A percentile compares a stretch with the other conserved stretches of the same genome.
Conservation (phyloP, 2,888 invertebrate species). For the Tanypteryx hageni region DNA sequence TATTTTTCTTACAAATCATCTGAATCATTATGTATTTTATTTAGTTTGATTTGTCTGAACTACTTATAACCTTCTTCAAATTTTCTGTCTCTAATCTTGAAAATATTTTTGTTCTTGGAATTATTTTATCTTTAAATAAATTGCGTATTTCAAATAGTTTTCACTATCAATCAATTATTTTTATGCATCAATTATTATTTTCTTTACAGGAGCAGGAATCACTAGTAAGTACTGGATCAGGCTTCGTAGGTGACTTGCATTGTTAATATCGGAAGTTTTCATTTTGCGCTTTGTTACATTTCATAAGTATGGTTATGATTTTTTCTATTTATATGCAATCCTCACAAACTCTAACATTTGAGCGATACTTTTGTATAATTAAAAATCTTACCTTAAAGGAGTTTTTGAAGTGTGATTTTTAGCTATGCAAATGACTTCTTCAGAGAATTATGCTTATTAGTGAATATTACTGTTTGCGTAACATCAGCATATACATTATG, state of each 20-base stretch:
- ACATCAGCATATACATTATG: neutral
- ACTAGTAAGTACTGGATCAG: conserved; percentile 79
- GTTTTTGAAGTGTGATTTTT: conserved; percentile 67
- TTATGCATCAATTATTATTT: conserved; percentile 70
- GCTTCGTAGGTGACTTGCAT: conserved; percentile 54
- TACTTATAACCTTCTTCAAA: too few species aligned
- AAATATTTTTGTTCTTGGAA: too few species aligned
- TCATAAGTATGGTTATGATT: conserved; percentile 48
- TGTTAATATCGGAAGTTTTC: conserved; percentile 40
- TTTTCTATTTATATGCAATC: conserved; percentile 66
- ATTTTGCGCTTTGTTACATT: conserved; percentile 34
- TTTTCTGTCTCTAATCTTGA: too few species aligned
- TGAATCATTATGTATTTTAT: too few species aligned
- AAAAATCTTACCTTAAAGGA: conserved; percentile 55
- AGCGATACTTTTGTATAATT: conserved; percentile 69
- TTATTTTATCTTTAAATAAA: too few species aligned
- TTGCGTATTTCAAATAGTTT: too few species aligned
- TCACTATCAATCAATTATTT: conserved; percentile 66
- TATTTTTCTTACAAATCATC: too few species aligned
- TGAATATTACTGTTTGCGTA: conserved; percentile 43
- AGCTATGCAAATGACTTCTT: conserved; percentile 50
- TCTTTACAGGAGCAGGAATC: conserved; percentile 82
- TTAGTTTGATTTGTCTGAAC: too few species aligned
- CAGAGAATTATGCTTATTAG: conserved; percentile 63
- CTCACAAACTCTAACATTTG: conserved; percentile 69